Evolutionary conservation across 2,888 invertebrate genomes (phyloP).

Genomic region (Ligdia adustata): DNA sequence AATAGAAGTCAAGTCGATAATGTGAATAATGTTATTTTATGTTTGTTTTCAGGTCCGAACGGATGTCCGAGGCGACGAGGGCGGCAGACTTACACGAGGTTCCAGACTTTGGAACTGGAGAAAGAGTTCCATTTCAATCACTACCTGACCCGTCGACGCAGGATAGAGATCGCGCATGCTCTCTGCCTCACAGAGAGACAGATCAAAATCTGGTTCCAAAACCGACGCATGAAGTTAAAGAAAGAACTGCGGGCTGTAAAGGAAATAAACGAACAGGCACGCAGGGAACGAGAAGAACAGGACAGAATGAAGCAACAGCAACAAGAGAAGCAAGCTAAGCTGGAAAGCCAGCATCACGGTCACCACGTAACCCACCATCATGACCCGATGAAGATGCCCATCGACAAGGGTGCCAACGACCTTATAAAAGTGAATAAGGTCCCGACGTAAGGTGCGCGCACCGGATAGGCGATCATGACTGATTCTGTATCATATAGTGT

Average conservation of each 20-base stretch:
- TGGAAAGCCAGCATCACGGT: conserved; percentile 88
- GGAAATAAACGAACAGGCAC: conserved; percentile 97
- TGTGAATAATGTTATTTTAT: conserved; percentile 33
- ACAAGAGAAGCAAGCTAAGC: conserved; percentile 93
- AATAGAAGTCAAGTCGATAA: conserved; percentile 37
- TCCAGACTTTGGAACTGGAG: conserved; percentile 98
- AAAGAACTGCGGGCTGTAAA: conserved; percentile 97
- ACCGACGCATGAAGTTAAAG: conserved; percentile 98
- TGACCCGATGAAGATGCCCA: conserved; percentile 88
- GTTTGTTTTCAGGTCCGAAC: conserved; percentile 93
- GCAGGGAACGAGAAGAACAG: conserved; percentile 95
- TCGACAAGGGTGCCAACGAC: conserved; percentile 90
- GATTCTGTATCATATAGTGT: conserved; percentile 83
- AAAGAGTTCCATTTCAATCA: conserved; percentile 99
- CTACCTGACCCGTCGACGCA: conserved; percentile 96
- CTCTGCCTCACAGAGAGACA: conserved; percentile 98
- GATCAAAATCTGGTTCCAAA: conserved; percentile 99
- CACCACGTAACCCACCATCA: conserved; percentile 89
- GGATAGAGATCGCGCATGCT: conserved; percentile 98
- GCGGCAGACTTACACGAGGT: conserved; percentile 98
- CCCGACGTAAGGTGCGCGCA: conserved; percentile 87
- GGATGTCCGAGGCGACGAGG: conserved; percentile 97
- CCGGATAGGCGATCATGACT: conserved; percentile 74
- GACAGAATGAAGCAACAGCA: conserved; percentile 96
- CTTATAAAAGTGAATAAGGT: conserved; percentile 91